Percentiles rank a stretch among this genome's conserved stretches.
Evolutionary conservation across 2,888 invertebrate genomes (phyloP).

Genomic region (Bombylius discolor): DNA sequence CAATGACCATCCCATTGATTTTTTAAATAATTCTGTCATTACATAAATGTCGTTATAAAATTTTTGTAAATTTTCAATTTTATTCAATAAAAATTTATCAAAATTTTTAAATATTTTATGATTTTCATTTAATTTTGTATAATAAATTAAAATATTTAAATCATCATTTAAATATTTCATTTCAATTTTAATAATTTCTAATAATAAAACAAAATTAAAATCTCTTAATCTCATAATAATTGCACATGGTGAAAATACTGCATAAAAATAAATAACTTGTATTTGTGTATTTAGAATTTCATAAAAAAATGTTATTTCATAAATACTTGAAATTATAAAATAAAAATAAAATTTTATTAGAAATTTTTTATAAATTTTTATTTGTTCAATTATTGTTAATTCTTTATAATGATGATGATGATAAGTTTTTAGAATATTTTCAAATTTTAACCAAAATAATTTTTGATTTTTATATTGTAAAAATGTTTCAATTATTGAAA

Average conservation of each 20-base stretch:
- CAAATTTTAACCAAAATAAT: not conserved
- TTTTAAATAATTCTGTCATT: not conserved
- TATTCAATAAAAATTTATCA: not conserved
- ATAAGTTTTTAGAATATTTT: not conserved
- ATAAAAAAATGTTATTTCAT: not conserved
- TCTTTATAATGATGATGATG: not conserved
- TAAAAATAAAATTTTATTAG: not conserved
- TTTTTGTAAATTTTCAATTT: not conserved
- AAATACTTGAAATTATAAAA: not conserved
- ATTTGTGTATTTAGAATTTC: not conserved
- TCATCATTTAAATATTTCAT: not conserved
- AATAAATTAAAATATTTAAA: not conserved
- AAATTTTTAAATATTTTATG: not conserved
- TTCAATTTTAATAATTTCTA: not conserved
- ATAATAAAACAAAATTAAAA: slow-evolving; percentile 1
- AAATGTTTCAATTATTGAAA: not conserved
- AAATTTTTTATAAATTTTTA: not conserved
- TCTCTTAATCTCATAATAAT: not conserved
- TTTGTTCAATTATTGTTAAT: not conserved
- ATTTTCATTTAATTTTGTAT: not conserved
- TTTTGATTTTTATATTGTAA: not conserved
- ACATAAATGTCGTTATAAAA: not conserved
- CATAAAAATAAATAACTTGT: not conserved
- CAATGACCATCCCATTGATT: not conserved
- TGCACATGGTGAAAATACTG: not conserved